These are phyloP conservation scores for Prochilodus magdalenae DNA, from an alignment of 2,113 vertebrate genomes.

Conservation along the genomic window DNA sequence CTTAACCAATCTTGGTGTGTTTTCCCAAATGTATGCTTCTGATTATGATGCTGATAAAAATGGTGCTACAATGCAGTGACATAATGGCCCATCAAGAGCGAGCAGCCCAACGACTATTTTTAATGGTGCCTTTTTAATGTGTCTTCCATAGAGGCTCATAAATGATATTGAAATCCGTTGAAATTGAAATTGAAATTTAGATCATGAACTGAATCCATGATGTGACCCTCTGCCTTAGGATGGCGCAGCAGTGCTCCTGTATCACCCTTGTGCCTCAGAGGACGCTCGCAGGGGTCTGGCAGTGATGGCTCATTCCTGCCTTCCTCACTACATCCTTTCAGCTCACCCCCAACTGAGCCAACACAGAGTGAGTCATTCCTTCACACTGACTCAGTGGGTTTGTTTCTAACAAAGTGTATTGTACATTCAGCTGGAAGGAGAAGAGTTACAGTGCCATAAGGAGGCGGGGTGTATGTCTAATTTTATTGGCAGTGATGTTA, in stretches of 20 bases:
- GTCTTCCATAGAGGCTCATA: too few relatives aligned
- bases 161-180: too few relatives aligned
- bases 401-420: not conserved
- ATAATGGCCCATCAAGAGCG: too few relatives aligned
- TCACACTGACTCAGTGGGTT: conserved; percentile 14
- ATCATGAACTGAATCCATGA: not conserved
- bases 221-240: conserved; percentile 65
- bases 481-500: too few relatives aligned
- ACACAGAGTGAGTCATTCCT: conserved; percentile 70
- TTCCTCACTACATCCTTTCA: conserved; percentile 70
- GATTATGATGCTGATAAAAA: too few relatives aligned
- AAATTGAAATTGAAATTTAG: too few relatives aligned
- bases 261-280: conserved; percentile 79
- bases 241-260: conserved; percentile 74
- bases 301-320: conserved; percentile 70
- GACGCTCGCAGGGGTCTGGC: conserved; percentile 71
- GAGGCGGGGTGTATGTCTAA: too few relatives aligned
- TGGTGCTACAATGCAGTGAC: too few relatives aligned
- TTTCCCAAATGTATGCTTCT: too few relatives aligned
- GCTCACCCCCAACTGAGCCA: conserved; percentile 72
- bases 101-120: too few relatives aligned
- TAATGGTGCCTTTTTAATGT: too few relatives aligned
- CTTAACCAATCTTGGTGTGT: too few relatives aligned
- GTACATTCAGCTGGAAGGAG: not conserved
- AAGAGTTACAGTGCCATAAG: not conserved